Evolutionary conservation across 2,888 invertebrate genomes (phyloP).

Genomic region (Mesoligia furuncula): DNA sequence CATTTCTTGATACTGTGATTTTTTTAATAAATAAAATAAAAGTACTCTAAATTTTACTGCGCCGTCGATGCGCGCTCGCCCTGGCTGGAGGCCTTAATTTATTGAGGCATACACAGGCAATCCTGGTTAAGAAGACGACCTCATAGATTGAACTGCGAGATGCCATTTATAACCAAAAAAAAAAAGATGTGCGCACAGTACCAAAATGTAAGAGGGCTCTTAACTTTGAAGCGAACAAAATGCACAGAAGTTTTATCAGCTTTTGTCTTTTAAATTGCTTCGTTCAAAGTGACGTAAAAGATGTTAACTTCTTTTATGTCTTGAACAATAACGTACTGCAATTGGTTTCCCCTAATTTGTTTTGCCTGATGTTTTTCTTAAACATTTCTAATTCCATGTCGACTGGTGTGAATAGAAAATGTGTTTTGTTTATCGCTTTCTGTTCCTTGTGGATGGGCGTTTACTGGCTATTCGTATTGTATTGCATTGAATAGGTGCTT

Average conservation of each 20-base stretch:
- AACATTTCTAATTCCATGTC: slow-evolving; percentile 45
- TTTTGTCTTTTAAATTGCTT: slow-evolving; percentile 51
- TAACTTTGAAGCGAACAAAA: slow-evolving; percentile 34
- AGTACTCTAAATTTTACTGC: too few species aligned
- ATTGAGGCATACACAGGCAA: too few species aligned
- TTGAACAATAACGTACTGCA: slow-evolving; percentile 44
- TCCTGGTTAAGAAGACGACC: too few species aligned
- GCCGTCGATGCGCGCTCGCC: too few species aligned
- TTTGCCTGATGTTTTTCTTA: slow-evolving; percentile 50
- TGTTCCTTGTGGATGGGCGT: slow-evolving; percentile 28
- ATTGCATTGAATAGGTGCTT: slow-evolving; percentile 39
- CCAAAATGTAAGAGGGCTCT: too few species aligned
- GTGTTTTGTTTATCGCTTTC: slow-evolving; percentile 51
- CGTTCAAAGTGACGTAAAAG: slow-evolving; percentile 28
- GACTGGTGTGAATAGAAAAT: slow-evolving; percentile 31
- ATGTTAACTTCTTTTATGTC: slow-evolving; percentile 42
- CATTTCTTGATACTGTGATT: too few species aligned
- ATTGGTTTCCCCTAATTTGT: slow-evolving; percentile 52
- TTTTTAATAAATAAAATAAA: too few species aligned
- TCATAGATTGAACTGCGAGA: too few species aligned
- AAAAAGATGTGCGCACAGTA: too few species aligned
- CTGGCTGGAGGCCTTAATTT: too few species aligned
- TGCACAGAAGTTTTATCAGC: slow-evolving; percentile 40
- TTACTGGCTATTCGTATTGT: slow-evolving; percentile 39
- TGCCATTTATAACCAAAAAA: too few species aligned